Evolutionary conservation across 2,888 invertebrate genomes (phyloP), one percentile per base, ranked within the genome.

Genomic region (Sinotaia quadrata): DNA sequence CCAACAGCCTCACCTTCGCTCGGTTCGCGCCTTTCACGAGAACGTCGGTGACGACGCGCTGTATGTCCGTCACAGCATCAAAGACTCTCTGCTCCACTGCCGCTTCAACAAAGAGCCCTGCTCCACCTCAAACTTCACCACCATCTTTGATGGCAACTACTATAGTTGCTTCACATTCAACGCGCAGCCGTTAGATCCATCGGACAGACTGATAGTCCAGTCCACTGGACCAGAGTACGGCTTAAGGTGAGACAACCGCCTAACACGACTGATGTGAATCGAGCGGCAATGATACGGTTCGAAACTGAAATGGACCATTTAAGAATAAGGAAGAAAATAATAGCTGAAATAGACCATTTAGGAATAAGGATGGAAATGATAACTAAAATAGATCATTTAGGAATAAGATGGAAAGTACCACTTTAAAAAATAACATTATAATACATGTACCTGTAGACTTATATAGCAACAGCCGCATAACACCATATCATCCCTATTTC

Each of bases 81-180:
- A 75, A 41, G 82, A 82, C 51, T 79, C 83, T 49, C 62, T 84
- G 4, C 68, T 83, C 21, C 75, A 79, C 51, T 84, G 84, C 59
- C 74, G 78, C 47, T 83, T 81, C 63, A 82, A 82, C 66, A 75
- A 77, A 58, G 66, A 75, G 61, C 63, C 72, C 2, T 84, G 84
- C 66, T 70, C 71, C 15, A 57, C 75, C 10, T 51, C 67, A 12
- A 83, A 83, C 63, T 84, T 85, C 54, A 77, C 79, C 0, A 67
- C 73, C 18, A 78, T 67, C 63, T 80, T 79, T 67, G 81, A 81
- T 54, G 81, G 81, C 24, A 70, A 82, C 66, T 85, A 82, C 70
- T 84, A 76, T 75, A 84, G 82, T 71, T 85, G 85, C 57, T 84
- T 76, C 68, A 85, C 85, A 8, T 85, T 85, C 68, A 84, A 83